A percentile compares a stretch with the other conserved stretches of the same genome.
Evolutionary conservation across 2,888 invertebrate species (phyloP).

Genomic region (Lydus trimaculatus): DNA sequence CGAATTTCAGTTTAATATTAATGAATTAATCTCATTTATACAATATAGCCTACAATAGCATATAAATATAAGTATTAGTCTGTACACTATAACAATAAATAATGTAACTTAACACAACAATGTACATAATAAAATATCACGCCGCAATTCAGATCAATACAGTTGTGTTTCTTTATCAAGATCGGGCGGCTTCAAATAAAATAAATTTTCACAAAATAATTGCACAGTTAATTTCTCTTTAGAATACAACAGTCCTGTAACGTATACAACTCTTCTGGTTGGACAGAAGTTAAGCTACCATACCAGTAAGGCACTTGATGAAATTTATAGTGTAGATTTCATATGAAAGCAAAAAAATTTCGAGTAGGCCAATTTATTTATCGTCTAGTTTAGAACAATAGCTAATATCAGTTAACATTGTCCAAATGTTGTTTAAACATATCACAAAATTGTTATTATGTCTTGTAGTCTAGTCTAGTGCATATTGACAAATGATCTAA

Average conservation of each 20-base stretch:
- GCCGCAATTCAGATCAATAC: constrained; percentile 59
- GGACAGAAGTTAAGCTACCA: constrained; percentile 53
- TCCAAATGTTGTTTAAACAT: constrained; percentile 37
- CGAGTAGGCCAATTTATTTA: constrained; percentile 58
- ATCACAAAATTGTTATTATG: neutral
- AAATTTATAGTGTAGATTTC: constrained; percentile 58
- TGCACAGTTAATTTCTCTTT: constrained; percentile 36
- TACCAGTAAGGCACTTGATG: constrained; percentile 60
- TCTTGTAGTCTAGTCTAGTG: too few relatives aligned
- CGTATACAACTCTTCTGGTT: constrained; percentile 42
- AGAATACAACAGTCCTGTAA: constrained; percentile 9
- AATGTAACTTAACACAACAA: constrained; percentile 43
- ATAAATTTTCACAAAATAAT: constrained; percentile 52
- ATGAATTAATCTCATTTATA: neutral
- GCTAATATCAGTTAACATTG: constrained; percentile 57
- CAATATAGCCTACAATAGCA: neutral
- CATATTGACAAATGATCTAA: too few relatives aligned
- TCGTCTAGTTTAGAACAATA: constrained; percentile 56
- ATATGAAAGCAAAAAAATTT: constrained; percentile 53
- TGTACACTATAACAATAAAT: neutral
- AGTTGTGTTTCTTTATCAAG: constrained; percentile 56
- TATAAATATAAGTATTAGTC: constrained; percentile 4
- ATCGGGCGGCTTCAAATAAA: constrained; percentile 56
- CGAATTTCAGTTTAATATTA: neutral
- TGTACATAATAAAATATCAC: constrained; percentile 57